phyloP scores from a whole-genome alignment of 2,113 vertebrate species.

The Donacobius atricapilla region DNA sequence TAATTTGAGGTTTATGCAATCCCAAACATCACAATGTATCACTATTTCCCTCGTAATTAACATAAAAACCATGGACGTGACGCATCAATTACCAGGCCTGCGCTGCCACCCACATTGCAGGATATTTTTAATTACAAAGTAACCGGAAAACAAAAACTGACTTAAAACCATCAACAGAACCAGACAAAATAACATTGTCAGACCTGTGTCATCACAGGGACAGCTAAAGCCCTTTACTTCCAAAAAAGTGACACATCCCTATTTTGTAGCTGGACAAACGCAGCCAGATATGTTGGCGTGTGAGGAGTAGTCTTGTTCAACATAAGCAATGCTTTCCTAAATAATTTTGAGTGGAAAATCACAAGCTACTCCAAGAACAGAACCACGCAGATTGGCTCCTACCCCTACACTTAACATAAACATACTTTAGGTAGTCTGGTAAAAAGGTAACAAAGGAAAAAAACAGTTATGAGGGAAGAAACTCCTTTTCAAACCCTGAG shows the following conservation, averaged over 20 bases:
- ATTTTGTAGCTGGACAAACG: not conserved
- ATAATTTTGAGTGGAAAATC: not conserved
- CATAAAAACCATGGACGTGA: not conserved
- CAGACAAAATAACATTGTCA: not conserved
- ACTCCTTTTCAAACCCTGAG: not conserved
- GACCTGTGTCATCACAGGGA: not conserved
- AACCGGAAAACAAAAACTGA: not conserved
- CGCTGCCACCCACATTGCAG: not conserved
- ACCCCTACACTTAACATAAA: rapidly evolving
- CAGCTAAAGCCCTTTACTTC: not conserved
- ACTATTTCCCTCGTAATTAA: not conserved
- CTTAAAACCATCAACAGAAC: not conserved
- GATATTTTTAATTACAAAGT: not conserved
- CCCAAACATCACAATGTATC: not conserved
- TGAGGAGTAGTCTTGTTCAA: not conserved
- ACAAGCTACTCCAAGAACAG: not conserved
- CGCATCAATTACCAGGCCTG: not conserved
- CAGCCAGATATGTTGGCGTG: rapidly evolving
- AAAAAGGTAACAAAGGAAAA: not conserved
- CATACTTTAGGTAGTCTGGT: not conserved
- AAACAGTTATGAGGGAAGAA: not conserved
- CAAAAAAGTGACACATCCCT: not conserved
- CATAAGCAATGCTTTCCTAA: not conserved
- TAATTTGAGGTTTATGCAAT: not conserved
- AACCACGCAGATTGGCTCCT: not conserved